Evolutionary conservation across 2,888 invertebrate species (phyloP).

Genomic region (Temnothorax unifasciatus): DNA sequence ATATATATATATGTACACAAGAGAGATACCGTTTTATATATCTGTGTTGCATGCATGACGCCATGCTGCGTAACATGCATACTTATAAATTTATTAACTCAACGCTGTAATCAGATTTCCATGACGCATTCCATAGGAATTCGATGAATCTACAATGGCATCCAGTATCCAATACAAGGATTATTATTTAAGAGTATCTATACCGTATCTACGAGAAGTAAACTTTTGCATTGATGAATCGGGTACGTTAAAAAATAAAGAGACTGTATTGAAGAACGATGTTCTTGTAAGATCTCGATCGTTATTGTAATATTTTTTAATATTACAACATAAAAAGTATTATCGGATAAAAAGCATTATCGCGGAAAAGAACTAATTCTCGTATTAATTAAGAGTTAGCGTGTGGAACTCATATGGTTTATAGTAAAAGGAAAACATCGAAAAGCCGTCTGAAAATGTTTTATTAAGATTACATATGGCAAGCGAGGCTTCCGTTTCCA

Average conservation of each 20-base stretch:
- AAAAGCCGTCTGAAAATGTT: conserved; percentile 76
- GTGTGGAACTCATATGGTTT: neutral
- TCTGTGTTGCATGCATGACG: neutral
- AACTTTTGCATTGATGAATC: neutral
- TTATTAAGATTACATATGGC: conserved; percentile 81
- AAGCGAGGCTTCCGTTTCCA: conserved; percentile 80
- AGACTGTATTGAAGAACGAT: neutral
- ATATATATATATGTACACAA: no score
- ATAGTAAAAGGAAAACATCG: conserved; percentile 43
- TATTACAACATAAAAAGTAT: no score
- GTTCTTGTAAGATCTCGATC: neutral
- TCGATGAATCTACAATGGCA: neutral
- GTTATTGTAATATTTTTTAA: no score
- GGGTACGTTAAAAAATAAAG: neutral
- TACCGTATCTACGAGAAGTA: neutral
- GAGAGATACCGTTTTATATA: neutral
- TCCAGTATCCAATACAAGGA: neutral
- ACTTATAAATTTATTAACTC: conserved; percentile 28
- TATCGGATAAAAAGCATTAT: no score
- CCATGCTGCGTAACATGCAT: conserved; percentile 18
- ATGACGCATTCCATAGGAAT: conserved; percentile 24
- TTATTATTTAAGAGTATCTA: neutral
- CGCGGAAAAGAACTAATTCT: no score
- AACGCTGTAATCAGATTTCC: conserved; percentile 6
- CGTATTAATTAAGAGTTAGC: neutral